Evolutionary conservation across 2,113 vertebrate genomes (phyloP).

Genomic region (Choloepus hoffmanni): DNA sequence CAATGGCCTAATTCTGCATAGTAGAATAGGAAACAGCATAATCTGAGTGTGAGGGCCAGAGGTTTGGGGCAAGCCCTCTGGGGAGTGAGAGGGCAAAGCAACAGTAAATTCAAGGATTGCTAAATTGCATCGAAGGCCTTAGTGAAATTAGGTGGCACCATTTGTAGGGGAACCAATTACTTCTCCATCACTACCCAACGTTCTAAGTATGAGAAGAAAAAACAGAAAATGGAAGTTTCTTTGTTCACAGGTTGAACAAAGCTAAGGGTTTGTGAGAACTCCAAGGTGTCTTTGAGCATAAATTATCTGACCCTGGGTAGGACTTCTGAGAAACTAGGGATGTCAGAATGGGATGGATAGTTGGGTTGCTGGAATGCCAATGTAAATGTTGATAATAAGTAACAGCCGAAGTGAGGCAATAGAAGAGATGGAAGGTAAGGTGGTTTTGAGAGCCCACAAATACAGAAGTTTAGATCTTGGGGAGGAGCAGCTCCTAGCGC

Average conservation of each 20-base stretch:
- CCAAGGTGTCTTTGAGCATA: neutral
- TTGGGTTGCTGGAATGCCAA: neutral
- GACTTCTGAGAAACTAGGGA: neutral
- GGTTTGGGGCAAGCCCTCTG: neutral
- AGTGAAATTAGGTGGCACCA: neutral
- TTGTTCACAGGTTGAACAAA: neutral
- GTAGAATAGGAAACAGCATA: neutral
- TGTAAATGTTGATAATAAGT: neutral
- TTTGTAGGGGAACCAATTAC: neutral
- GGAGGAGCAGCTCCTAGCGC: neutral
- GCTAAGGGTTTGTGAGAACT: neutral
- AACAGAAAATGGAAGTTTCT: neutral
- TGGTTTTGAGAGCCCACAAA: neutral
- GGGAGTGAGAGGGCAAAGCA: neutral
- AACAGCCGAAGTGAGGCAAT: neutral
- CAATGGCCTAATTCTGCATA: neutral
- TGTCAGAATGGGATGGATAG: neutral
- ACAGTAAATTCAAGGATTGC: neutral
- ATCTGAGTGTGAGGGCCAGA: neutral
- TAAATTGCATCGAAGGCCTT: neutral
- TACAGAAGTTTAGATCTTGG: neutral
- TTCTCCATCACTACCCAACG: neutral
- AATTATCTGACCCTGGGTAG: neutral
- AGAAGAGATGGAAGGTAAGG: neutral
- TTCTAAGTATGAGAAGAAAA: slow-evolving; percentile 25